Evolutionary conservation across 2,113 vertebrate species (phyloP).

Genomic region (Numenius arquata): DNA sequence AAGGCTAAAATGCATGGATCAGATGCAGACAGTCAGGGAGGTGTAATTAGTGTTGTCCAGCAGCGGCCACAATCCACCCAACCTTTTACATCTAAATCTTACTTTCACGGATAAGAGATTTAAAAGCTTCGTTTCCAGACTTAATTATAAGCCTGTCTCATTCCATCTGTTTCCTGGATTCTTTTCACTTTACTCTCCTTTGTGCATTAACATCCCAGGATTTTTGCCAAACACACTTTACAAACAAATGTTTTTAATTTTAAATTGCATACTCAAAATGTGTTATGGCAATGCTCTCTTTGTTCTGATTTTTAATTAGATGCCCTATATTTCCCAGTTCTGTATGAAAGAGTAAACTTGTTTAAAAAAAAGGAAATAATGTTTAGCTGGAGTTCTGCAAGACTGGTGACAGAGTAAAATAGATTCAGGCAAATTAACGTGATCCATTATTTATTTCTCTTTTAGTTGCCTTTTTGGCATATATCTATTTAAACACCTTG

Average conservation of each 20-base stretch:
- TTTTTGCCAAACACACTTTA: neutral
- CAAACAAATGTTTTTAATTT: neutral
- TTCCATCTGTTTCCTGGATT: neutral
- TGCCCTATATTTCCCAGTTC: neutral
- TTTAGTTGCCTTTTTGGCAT: neutral
- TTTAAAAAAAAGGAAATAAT: neutral
- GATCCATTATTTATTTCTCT: neutral
- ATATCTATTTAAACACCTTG: neutral
- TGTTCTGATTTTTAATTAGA: neutral
- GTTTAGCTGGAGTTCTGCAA: neutral
- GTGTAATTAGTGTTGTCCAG: neutral
- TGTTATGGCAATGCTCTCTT: neutral
- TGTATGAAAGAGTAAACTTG: neutral
- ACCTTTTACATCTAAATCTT: neutral
- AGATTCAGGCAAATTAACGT: neutral
- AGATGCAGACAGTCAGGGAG: neutral
- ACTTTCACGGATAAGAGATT: neutral
- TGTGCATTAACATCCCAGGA: neutral
- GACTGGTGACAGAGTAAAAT: neutral
- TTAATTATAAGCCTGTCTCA: neutral
- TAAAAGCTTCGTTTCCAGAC: neutral
- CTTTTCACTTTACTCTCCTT: neutral
- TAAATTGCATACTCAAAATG: neutral
- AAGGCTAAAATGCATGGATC: accelerated
- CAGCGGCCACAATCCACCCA: neutral